These are phyloP conservation scores for human (Homo sapiens) DNA, from an alignment of 2,113 vertebrate genomes.

Conservation along the genomic window DNA sequence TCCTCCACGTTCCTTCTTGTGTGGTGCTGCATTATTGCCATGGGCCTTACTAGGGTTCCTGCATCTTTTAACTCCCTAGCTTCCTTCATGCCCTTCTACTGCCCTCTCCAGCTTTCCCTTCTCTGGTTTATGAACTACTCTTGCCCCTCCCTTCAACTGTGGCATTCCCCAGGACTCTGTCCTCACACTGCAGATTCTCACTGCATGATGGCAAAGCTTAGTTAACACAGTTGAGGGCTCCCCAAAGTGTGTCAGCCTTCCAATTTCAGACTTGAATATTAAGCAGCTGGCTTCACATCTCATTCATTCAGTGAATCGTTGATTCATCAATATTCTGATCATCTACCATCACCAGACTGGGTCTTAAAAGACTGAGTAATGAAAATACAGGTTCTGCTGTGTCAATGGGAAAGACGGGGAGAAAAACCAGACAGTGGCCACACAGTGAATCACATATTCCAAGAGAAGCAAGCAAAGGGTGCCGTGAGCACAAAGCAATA, in stretches of 20 bases:
- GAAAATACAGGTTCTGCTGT: background rate
- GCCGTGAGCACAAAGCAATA: background rate
- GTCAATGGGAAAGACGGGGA: background rate
- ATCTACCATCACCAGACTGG: background rate
- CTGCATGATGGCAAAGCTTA: background rate
- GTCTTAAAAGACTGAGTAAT: constrained; percentile 27
- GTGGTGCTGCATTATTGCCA: background rate
- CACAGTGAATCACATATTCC: background rate
- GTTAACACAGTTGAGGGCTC: background rate
- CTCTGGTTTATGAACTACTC: background rate
- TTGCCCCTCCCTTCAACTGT: background rate
- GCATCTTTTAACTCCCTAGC: background rate
- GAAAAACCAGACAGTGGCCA: background rate
- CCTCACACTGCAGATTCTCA: background rate
- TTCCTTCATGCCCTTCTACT: background rate
- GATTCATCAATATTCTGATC: constrained; percentile 7
- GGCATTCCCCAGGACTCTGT: background rate
- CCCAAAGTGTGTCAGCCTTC: background rate
- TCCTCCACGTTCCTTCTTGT: background rate
- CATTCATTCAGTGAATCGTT: background rate
- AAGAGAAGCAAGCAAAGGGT: background rate
- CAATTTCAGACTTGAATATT: background rate
- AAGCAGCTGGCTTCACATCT: background rate
- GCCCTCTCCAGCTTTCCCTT: background rate
- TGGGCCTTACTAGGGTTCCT: background rate